Evolutionary conservation across 1,140 invertebrate species (phyloP).

Genomic region (Potamilus streckersoni): DNA sequence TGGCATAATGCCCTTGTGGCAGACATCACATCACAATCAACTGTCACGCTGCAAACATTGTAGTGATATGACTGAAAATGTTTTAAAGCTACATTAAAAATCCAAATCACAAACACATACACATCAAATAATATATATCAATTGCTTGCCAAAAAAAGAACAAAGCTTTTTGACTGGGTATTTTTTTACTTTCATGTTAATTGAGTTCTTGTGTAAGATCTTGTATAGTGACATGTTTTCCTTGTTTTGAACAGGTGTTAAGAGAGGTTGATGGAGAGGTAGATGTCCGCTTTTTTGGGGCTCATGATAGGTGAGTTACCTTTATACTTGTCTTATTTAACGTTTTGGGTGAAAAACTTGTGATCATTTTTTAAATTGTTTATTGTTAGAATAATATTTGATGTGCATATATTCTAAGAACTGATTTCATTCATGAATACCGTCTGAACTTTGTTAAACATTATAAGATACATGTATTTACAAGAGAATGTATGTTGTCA

Average conservation of each 20-base stretch:
- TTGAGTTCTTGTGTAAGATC: not conserved
- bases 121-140: not conserved
- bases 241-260: slow-evolving; percentile 74
- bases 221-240: not conserved
- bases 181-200: not conserved
- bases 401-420: too few relatives aligned
- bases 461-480: not conserved
- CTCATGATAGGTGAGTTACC: slow-evolving; percentile 80
- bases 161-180: not conserved
- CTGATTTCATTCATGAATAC: too few relatives aligned
- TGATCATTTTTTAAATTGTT: too few relatives aligned
- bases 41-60: too few relatives aligned
- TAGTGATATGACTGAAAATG: too few relatives aligned
- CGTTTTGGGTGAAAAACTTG: too few relatives aligned
- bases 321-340: not conserved
- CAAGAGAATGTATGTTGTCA: not conserved
- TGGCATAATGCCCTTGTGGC: too few relatives aligned
- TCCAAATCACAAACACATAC: too few relatives aligned
- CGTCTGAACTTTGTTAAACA: not conserved
- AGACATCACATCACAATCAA: too few relatives aligned
- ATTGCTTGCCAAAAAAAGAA: not conserved
- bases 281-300: slow-evolving; percentile 94
- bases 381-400: too few relatives aligned
- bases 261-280: slow-evolving; percentile 78
- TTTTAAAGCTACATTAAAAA: too few relatives aligned